These are phyloP conservation scores for Cydia strobilella DNA, from an alignment of 1,140 invertebrate genomes.

Conservation along the genomic window DNA sequence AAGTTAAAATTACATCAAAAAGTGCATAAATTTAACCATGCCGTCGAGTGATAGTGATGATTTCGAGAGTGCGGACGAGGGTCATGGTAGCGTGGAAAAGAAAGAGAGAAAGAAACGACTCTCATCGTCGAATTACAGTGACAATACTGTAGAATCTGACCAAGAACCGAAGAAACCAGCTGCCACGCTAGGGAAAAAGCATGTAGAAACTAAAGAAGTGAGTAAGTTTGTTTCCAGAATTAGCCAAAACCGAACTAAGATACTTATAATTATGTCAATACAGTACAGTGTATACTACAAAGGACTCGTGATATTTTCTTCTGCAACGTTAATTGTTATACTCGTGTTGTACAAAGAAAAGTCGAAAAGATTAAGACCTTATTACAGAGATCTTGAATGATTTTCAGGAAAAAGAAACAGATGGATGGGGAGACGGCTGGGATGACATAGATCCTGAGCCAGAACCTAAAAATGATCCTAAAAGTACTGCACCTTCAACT, in stretches of 20 bases:
- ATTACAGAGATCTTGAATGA: not conserved
- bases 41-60: slow-evolving; percentile 86
- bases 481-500: slow-evolving; percentile 31
- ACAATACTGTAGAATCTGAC: slow-evolving; percentile 60
- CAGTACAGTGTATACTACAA: no score
- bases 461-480: slow-evolving; percentile 33
- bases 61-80: slow-evolving; percentile 86
- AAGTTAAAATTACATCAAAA: slow-evolving; percentile 18
- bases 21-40: slow-evolving; percentile 73
- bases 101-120: slow-evolving; percentile 64
- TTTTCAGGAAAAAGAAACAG: slow-evolving; percentile 47
- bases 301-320: not conserved
- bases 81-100: slow-evolving; percentile 58
- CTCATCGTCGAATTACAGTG: slow-evolving; percentile 72
- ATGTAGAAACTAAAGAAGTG: slow-evolving; percentile 41
- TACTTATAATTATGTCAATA: no score
- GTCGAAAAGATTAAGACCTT: no score
- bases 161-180: slow-evolving; percentile 42
- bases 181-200: slow-evolving; percentile 32
- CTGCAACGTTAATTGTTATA: not conserved
- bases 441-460: slow-evolving; percentile 79
- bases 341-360: no score
- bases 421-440: slow-evolving; percentile 81
- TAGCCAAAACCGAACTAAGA: not conserved
- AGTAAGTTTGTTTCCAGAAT: not conserved